These are phyloP conservation scores for Schizaphis graminum DNA, from an alignment of 2,888 invertebrate genomes.

Conservation along the genomic window DNA sequence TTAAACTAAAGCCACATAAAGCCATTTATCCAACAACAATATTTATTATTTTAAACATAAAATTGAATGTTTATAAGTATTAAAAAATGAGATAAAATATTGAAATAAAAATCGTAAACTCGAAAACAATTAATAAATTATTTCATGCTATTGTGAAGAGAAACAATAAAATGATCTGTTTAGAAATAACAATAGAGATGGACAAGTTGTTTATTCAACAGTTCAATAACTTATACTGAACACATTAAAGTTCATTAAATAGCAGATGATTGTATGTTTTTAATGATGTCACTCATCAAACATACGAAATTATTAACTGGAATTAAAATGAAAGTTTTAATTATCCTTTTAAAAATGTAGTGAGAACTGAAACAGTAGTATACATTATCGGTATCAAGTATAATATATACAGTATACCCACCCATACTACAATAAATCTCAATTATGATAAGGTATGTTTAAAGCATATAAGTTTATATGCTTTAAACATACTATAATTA, in stretches of 20 bases:
- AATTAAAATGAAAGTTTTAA: background rate
- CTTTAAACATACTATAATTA: background rate
- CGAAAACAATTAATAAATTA: background rate
- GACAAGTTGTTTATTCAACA: background rate
- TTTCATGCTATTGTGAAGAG: background rate
- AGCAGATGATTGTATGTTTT: background rate
- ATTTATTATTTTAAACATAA: background rate
- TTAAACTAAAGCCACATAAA: background rate
- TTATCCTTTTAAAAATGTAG: background rate
- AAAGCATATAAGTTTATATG: background rate
- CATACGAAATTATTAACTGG: background rate
- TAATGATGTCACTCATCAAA: background rate
- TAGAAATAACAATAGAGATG: background rate
- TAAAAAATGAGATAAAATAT: background rate
- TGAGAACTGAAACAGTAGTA: background rate
- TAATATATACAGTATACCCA: background rate
- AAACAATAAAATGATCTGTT: conserved; percentile 19
- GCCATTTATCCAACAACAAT: background rate
- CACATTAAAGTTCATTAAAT: conserved; percentile 7
- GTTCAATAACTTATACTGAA: background rate
- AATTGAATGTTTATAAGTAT: background rate
- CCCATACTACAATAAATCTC: background rate
- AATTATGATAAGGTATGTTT: background rate
- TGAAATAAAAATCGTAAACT: background rate
- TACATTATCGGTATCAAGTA: background rate